Evolutionary conservation across 2,888 invertebrate species (phyloP).

Genomic region (Papilio gigon): DNA sequence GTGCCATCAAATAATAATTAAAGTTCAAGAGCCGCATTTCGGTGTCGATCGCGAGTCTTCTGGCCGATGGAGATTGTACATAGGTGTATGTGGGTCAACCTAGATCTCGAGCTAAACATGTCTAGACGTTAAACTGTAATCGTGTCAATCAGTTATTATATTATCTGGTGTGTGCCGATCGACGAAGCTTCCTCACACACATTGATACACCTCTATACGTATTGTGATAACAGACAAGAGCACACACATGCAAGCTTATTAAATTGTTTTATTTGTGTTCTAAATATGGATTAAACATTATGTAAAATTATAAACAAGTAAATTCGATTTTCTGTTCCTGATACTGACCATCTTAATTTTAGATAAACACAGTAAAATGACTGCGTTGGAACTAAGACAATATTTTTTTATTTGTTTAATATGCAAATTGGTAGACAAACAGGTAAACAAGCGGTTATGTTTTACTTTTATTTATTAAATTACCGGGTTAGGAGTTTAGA

Average conservation of each 20-base stretch:
- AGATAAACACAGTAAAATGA: not conserved
- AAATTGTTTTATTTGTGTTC: slow-evolving; percentile 10
- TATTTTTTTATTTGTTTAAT: not conserved
- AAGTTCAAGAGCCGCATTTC: slow-evolving; percentile 66
- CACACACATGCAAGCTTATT: slow-evolving; percentile 36
- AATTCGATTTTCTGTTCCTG: not conserved
- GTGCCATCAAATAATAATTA: slow-evolving; percentile 58
- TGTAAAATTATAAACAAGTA: not conserved
- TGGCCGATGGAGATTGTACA: slow-evolving; percentile 60
- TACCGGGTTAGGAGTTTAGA: slow-evolving; percentile 2
- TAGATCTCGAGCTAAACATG: slow-evolving; percentile 47
- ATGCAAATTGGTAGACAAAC: not conserved
- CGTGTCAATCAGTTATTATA: slow-evolving; percentile 29
- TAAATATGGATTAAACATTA: not conserved
- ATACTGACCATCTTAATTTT: not conserved
- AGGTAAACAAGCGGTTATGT: not conserved
- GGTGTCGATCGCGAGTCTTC: slow-evolving; percentile 59
- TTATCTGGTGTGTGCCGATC: slow-evolving; percentile 27
- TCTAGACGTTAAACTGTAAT: slow-evolving; percentile 44
- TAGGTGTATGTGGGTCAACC: slow-evolving; percentile 64
- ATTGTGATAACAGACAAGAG: slow-evolving; percentile 17
- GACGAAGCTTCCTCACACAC: slow-evolving; percentile 42
- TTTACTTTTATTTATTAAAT: not conserved
- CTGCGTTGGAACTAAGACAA: not conserved
- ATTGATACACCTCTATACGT: slow-evolving; percentile 34